phyloP scores from a whole-genome alignment of 2,113 vertebrate species.

The Esox niger region DNA sequence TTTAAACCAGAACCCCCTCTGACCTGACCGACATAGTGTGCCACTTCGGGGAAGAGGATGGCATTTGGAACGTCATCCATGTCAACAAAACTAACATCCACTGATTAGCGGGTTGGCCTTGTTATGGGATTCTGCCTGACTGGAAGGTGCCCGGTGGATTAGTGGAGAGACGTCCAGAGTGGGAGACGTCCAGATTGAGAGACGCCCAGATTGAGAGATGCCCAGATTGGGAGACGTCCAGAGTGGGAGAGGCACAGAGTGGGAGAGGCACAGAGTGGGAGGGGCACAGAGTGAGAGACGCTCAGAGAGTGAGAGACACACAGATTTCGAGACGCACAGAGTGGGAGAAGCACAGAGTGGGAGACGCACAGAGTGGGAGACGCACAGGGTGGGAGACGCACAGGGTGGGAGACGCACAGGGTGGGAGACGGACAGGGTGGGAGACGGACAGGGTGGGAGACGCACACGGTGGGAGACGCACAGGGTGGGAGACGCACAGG shows the following conservation, averaged over 20 bases:
- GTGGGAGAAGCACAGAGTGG: too few species aligned
- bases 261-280: conserved; percentile 12
- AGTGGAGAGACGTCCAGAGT: too few species aligned
- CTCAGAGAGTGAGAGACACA: neutral
- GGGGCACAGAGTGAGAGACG: conserved; percentile 35
- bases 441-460: conserved; percentile 26
- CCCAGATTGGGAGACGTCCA: too few species aligned
- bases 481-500: too few species aligned
- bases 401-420: conserved; percentile 20
- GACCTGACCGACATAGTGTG: too few species aligned
- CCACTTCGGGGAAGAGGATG: too few species aligned
- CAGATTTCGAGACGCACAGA: too few species aligned
- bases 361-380: too few species aligned
- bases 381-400: conserved; percentile 19
- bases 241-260: conserved; percentile 30
- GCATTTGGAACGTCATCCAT: neutral
- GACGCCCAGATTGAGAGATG: conserved; percentile 10
- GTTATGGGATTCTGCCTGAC: conserved; percentile 36
- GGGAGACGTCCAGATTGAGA: conserved; percentile 24
- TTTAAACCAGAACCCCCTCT: too few species aligned
- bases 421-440: conserved; percentile 26
- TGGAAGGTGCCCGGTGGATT: conserved; percentile 41
- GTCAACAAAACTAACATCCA: conserved; percentile 29
- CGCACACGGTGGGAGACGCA: too few species aligned
- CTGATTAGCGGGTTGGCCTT: conserved; percentile 26